phyloP scores from a whole-genome alignment of 64 coral and sea anemone species.

The Trachythela sp. region DNA sequence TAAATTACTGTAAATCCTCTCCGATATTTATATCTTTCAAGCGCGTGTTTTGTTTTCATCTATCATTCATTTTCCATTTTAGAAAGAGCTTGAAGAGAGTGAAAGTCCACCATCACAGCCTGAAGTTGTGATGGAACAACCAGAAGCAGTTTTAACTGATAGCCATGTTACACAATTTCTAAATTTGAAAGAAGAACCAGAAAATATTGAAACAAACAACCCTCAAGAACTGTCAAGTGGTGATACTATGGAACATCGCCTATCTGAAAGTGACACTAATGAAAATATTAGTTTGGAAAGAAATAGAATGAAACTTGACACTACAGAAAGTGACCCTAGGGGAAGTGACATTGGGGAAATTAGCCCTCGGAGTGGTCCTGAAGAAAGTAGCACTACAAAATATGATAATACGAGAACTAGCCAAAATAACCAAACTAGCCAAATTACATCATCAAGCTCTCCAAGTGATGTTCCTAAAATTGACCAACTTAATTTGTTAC shows the following conservation, averaged over 20 bases:
- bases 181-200: not conserved
- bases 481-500: not conserved
- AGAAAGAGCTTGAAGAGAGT: not conserved
- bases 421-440: too few species aligned
- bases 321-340: not conserved
- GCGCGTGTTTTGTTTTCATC: too few species aligned
- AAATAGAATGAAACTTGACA: not conserved
- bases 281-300: not conserved
- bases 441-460: too few species aligned
- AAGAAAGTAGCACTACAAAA: not conserved
- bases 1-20: not conserved
- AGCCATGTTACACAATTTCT: not conserved
- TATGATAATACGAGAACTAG: too few species aligned
- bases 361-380: too few species aligned
- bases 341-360: too few species aligned
- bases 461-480: not conserved
- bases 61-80: not conserved
- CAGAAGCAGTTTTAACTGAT: not conserved
- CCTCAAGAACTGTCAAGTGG: not conserved
- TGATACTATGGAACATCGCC: too few species aligned
- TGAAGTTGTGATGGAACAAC: not conserved
- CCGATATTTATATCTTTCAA: not conserved
- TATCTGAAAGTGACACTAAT: too few species aligned
- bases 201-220: not conserved
- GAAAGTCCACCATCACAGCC: not conserved